Evolutionary conservation across 1,140 invertebrate genomes (phyloP), one percentile per base, ranked within the genome.

Genomic region (Pseudomyrmex flavicornis): DNA sequence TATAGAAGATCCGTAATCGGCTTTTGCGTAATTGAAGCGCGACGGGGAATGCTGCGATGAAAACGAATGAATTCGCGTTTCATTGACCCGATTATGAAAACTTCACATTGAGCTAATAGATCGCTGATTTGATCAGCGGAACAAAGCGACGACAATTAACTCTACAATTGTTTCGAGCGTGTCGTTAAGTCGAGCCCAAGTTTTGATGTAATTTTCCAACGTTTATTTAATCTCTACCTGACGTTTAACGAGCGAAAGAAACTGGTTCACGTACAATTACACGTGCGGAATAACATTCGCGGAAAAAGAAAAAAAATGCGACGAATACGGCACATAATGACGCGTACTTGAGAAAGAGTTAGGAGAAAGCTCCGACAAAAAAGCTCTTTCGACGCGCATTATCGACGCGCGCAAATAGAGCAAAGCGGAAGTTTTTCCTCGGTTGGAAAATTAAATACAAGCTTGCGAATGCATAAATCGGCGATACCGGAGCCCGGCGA

Each of bases 391-490:
- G 0, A 35, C 4, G 5, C 22, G 59, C 12, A 17, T 79, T 79
- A 69, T 46, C 50, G 12, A 59, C 22, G 70, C 17, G 44, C 22
- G 10, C 44, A 52, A 56, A 17, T 50, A 44, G n/a, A 9, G n/a
- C n/a, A 10, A 4, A n/a, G 58, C 15, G 48, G 5, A 35, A 35
- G 35, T 82, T 68, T 52, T 52, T 4, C 1, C 35, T 35, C 35
- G 35, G 35, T 35, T 35, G 35, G 35, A 35, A 59, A 86, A 75
- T 75, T 68, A 85, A 58, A 63, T 44, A 58, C 17, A 50, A 35
- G 22, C 3, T 7, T 9, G 5, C 22, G 58, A 76, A 48, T 17
- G 69, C 58, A 74, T 77, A 84, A 83, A 84, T 84, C 73, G 69
- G 12, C 46, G 12, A 69, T 58, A 68, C 44, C 35, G 59, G 80